Conservation (phyloP, 53 echinoderm and acorn worm genomes). For the Holothuria scabra region DNA sequence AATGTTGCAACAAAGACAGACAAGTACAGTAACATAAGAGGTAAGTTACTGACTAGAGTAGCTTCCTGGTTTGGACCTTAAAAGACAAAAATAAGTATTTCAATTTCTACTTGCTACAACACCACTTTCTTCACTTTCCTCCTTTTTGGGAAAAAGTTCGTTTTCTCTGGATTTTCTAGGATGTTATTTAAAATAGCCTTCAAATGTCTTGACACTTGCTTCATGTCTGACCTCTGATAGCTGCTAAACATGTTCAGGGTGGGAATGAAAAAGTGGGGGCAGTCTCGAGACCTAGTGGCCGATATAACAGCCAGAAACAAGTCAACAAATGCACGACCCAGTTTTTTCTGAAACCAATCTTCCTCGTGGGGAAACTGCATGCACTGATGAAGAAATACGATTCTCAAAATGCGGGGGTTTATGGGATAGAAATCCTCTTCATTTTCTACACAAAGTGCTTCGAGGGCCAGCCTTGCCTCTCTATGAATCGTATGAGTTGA, state of each 20-base stretch:
- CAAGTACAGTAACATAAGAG: too few relatives aligned
- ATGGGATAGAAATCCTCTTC: conserved; percentile 78
- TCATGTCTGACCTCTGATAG: conserved; percentile 61
- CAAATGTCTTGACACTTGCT: conserved; percentile 75
- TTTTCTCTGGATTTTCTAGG: conserved; percentile 78
- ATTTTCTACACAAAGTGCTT: conserved; percentile 76
- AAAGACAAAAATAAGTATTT: too few relatives aligned
- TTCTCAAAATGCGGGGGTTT: conserved; percentile 68
- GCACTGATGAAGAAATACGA: conserved; percentile 83
- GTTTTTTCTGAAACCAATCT: conserved; percentile 71
- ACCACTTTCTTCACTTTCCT: conserved; percentile 19
- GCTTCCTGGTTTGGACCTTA: too few relatives aligned
- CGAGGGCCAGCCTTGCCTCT: conserved; percentile 46
- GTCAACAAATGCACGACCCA: conserved; percentile 89
- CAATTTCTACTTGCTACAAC: neutral
- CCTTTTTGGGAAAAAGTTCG: conserved; percentile 65
- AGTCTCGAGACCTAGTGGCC: conserved; percentile 52
- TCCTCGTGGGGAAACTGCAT: conserved; percentile 88
- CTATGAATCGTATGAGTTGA: conserved; percentile 51
- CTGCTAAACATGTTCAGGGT: conserved; percentile 67
- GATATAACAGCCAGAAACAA: conserved; percentile 75
- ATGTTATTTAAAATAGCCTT: conserved; percentile 88
- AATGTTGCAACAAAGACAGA: too few relatives aligned
- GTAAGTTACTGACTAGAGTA: too few relatives aligned
- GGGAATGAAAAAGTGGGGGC: conserved; percentile 80